phyloP scores from a whole-genome alignment of 2,113 vertebrate genomes.

The Sigmodon hispidus region DNA sequence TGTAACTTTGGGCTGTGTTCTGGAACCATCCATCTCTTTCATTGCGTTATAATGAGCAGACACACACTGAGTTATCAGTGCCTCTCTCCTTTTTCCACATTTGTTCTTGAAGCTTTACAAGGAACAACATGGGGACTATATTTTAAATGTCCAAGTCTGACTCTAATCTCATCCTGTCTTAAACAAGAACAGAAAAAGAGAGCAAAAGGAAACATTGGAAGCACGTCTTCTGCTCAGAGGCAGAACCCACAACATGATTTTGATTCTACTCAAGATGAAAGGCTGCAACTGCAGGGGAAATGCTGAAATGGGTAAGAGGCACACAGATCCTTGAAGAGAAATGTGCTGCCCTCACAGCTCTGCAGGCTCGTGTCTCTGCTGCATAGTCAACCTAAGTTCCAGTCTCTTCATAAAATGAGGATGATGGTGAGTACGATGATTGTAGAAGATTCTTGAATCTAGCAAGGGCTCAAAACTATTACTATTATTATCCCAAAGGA shows the following conservation, averaged over 20 bases:
- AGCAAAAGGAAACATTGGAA: neutral
- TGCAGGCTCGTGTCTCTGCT: neutral
- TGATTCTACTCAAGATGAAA: neutral
- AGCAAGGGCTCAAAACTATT: neutral
- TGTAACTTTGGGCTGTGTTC: constrained; percentile 46
- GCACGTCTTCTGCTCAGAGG: neutral
- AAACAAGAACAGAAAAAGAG: neutral
- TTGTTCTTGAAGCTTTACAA: constrained; percentile 56
- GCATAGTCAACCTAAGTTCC: neutral
- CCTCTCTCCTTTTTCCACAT: constrained; percentile 36
- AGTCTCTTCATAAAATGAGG: neutral
- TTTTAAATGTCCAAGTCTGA: constrained; percentile 16
- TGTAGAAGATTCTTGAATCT: neutral
- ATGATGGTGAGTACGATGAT: neutral
- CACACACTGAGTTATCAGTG: constrained; percentile 30
- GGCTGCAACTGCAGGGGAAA: neutral
- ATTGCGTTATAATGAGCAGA: constrained; percentile 35
- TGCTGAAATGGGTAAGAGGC: neutral
- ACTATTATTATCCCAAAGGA: neutral
- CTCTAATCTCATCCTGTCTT: neutral
- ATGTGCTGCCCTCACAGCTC: neutral
- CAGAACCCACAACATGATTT: neutral
- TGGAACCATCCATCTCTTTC: constrained; percentile 27
- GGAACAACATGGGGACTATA: constrained; percentile 17
- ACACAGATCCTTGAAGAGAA: neutral